phyloP scores from a whole-genome alignment of 2,888 invertebrate genomes.

The Polydrusus tereticollis region DNA sequence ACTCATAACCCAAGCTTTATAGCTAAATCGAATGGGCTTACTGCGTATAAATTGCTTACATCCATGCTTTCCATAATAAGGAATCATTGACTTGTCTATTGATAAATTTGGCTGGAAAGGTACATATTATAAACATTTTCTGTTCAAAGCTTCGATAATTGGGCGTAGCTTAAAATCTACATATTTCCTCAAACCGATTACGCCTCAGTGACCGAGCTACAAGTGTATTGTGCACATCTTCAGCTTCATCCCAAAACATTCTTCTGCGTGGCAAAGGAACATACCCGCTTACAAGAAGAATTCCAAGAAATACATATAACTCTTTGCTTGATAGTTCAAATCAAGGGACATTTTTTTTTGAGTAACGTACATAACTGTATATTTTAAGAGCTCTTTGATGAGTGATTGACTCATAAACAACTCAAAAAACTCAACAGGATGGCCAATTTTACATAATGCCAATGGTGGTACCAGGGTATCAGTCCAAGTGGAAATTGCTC shows the following conservation, averaged over 20 bases:
- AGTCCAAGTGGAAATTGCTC: slow-evolving; percentile 2
- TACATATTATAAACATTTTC: no score
- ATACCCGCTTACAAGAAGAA: slow-evolving; percentile 15
- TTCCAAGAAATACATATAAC: slow-evolving; percentile 8
- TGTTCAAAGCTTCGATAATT: no score
- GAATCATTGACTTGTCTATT: no score
- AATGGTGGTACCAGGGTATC: slow-evolving; percentile 11
- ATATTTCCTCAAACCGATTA: no score
- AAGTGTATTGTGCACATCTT: slow-evolving; percentile 4
- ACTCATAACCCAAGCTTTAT: no score
- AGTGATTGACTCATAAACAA: slow-evolving; percentile 6
- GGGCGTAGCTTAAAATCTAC: no score
- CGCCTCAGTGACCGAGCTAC: slow-evolving; percentile 2
- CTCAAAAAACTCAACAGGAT: slow-evolving; percentile 10
- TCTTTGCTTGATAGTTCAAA: slow-evolving; percentile 5
- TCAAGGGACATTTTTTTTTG: slow-evolving; percentile 5
- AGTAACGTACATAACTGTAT: not conserved
- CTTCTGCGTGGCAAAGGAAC: slow-evolving; percentile 7
- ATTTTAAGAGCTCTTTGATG: slow-evolving; percentile 3
- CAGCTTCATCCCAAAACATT: not conserved
- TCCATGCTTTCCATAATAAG: no score
- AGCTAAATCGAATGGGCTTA: no score
- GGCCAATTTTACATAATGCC: slow-evolving; percentile 4
- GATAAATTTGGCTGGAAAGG: no score
- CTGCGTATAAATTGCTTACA: no score